Evolutionary conservation across 2,113 vertebrate genomes (phyloP).

Genomic region (Lanius collurio): DNA sequence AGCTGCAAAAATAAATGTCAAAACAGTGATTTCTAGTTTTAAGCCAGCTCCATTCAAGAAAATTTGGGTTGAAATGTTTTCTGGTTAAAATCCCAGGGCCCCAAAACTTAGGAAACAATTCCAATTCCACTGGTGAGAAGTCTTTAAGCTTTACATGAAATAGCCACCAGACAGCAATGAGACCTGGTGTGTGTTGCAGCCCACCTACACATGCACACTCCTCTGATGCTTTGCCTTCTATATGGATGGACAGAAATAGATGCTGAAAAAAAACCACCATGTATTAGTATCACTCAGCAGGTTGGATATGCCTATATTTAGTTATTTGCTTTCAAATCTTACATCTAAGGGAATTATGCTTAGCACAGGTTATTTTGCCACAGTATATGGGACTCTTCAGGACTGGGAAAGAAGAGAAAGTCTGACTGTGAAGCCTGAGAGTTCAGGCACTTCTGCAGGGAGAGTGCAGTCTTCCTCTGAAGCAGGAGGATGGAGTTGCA

Average conservation of each 20-base stretch:
- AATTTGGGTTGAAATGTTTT: constrained; percentile 6
- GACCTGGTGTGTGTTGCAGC: background rate
- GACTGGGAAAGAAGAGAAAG: background rate
- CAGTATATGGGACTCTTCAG: background rate
- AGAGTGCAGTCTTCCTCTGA: background rate
- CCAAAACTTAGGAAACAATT: background rate
- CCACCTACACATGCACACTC: background rate
- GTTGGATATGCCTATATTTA: background rate
- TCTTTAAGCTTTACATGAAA: background rate
- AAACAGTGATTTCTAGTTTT: constrained; percentile 20
- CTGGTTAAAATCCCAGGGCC: background rate
- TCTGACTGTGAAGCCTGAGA: background rate
- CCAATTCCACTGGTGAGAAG: background rate
- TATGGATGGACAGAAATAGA: background rate
- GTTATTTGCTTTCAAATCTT: background rate
- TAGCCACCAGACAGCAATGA: background rate
- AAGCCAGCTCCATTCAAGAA: background rate
- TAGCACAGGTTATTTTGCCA: background rate
- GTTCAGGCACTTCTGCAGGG: background rate
- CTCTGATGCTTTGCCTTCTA: background rate
- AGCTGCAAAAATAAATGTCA: constrained; percentile 39
- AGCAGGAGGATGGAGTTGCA: background rate
- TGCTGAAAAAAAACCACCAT: background rate
- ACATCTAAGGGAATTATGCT: background rate
- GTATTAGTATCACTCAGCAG: background rate